A percentile compares a stretch with the other conserved stretches of the same genome.
These are phyloP conservation scores for Heteronetta atricapilla DNA, from an alignment of 2,113 vertebrate species.

Conservation along the genomic window DNA sequence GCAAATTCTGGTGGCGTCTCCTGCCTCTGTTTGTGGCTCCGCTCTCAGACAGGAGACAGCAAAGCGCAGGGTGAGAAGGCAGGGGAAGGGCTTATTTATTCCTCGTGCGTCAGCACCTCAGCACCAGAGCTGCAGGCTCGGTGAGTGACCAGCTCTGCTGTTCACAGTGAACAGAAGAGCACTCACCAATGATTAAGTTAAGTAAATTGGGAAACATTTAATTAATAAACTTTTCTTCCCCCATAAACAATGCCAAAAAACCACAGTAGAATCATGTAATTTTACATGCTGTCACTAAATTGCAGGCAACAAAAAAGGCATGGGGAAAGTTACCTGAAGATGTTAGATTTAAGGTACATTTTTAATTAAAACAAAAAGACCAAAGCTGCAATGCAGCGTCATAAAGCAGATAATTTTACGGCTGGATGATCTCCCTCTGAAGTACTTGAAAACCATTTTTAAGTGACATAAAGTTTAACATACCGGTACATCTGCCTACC, in stretches of 20 bases:
- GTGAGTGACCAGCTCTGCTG: not conserved
- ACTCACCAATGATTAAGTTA: accelerated
- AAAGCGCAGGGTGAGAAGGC: no score
- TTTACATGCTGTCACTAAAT: not conserved
- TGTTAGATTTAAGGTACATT: slow-evolving; percentile 73
- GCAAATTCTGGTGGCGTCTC: not conserved
- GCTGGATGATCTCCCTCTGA: slow-evolving; percentile 91
- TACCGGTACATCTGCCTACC: slow-evolving; percentile 89
- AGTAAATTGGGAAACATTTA: not conserved
- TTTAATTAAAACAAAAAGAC: slow-evolving; percentile 83
- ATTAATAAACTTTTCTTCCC: not conserved
- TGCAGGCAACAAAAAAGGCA: slow-evolving; percentile 1
- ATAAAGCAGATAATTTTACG: slow-evolving; percentile 96
- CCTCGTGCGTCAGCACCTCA: accelerated
- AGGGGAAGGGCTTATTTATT: not conserved
- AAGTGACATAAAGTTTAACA: slow-evolving; percentile 99
- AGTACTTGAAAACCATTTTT: slow-evolving; percentile 94
- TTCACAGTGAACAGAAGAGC: accelerated
- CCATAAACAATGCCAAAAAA: not conserved
- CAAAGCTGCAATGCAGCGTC: slow-evolving; percentile 73
- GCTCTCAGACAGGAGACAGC: not conserved
- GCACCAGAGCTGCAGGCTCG: accelerated
- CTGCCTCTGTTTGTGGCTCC: not conserved
- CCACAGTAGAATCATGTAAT: not conserved
- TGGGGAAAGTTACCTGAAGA: slow-evolving; percentile 1